Evolutionary conservation across 2,797 vertebrate species (phyloP).

Genomic region (Etheostoma nigrum): DNA sequence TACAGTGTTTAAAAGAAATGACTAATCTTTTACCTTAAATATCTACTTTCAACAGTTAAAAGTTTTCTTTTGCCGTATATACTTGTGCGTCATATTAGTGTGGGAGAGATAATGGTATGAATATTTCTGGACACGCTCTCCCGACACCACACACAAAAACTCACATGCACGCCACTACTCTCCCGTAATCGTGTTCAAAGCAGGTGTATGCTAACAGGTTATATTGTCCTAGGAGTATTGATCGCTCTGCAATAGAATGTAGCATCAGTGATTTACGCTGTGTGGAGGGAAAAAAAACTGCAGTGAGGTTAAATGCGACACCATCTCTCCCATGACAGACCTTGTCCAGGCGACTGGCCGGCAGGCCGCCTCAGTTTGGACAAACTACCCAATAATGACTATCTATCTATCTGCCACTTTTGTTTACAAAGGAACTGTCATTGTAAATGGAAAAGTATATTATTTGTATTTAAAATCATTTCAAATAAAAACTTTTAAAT

Average conservation of each 20-base stretch:
- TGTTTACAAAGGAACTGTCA: constrained; percentile 93
- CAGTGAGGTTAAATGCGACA: constrained; percentile 73
- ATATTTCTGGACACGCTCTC: constrained; percentile 50
- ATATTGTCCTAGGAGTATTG: constrained; percentile 75
- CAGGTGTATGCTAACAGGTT: constrained; percentile 62
- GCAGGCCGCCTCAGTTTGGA: constrained; percentile 58
- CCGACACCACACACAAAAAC: constrained; percentile 21
- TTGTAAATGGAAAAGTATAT: constrained; percentile 92
- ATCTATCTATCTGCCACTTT: constrained; percentile 87
- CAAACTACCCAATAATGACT: constrained; percentile 80
- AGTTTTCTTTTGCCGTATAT: constrained; percentile 14
- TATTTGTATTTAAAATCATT: constrained; percentile 95
- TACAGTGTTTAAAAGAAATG: constrained; percentile 37
- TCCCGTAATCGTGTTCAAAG: constrained; percentile 61
- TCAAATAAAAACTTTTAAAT: constrained; percentile 95
- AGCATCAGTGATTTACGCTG: constrained; percentile 80
- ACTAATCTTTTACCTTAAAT: constrained; percentile 32
- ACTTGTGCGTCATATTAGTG: constrained; percentile 37
- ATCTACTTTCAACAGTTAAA: constrained; percentile 17
- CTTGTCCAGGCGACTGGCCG: constrained; percentile 37
- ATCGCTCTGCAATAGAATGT: constrained; percentile 83
- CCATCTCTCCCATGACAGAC: constrained; percentile 64
- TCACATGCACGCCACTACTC: constrained; percentile 32
- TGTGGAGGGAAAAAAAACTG: constrained; percentile 68
- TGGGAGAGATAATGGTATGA: constrained; percentile 45